A percentile compares a stretch with the other conserved stretches of the same genome.
Conservation (phyloP, 2,113 vertebrate species). For the Candoia aspera region DNA sequence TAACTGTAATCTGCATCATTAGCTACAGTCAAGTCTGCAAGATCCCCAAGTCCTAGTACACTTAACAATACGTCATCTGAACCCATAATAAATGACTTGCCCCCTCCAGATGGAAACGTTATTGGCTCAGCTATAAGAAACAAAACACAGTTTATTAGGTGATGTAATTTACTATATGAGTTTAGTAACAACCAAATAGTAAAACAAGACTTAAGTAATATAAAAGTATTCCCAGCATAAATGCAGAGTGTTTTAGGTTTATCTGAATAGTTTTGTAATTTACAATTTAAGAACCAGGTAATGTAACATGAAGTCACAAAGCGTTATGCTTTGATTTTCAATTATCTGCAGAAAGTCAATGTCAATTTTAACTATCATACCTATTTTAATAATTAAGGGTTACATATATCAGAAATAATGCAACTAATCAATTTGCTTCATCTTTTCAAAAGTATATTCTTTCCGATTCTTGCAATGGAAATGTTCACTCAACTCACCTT, state of each 20-base stretch:
- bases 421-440: not conserved
- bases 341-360: not conserved
- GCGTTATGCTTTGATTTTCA: not conserved
- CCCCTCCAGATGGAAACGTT: slow-evolving; percentile 89
- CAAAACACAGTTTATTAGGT: slow-evolving; percentile 73
- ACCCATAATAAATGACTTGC: slow-evolving; percentile 97
- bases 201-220: not conserved
- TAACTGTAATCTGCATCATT: slow-evolving; percentile 99
- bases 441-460: not conserved
- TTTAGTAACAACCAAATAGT: not conserved
- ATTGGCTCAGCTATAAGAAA: slow-evolving; percentile 91
- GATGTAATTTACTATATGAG: not conserved
- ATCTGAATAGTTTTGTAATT: not conserved
- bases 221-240: not conserved
- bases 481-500: not conserved
- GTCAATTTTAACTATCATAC: not conserved
- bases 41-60: slow-evolving; percentile 95
- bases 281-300: not conserved
- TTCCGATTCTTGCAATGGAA: not conserved
- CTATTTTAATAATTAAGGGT: not conserved
- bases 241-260: not conserved
- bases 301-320: not conserved
- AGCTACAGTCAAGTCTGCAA: slow-evolving; percentile 97
- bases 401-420: not conserved
- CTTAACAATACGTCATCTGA: slow-evolving; percentile 95